These are phyloP conservation scores for Athene cunicularia DNA, from an alignment of 2,113 vertebrate genomes.

Conservation along the genomic window DNA sequence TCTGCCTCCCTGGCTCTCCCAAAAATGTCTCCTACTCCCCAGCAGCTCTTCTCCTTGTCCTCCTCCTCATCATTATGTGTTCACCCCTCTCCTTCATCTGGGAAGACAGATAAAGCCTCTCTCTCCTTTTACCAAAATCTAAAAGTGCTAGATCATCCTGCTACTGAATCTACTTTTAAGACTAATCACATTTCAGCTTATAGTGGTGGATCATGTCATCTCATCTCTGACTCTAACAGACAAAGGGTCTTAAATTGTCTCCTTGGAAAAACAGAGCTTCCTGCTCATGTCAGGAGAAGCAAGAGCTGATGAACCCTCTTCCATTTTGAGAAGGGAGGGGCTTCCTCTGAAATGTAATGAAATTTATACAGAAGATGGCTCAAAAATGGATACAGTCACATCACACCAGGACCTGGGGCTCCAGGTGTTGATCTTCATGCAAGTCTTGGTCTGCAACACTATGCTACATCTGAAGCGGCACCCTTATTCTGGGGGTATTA, in stretches of 20 bases:
- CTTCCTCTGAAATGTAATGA: neutral
- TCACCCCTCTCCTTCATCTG: neutral
- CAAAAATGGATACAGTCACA: neutral
- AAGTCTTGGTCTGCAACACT: neutral
- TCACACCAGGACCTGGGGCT: neutral
- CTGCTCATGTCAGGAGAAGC: neutral
- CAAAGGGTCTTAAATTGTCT: neutral
- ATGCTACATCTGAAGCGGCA: neutral
- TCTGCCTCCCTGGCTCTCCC: neutral
- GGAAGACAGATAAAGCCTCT: neutral
- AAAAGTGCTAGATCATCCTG: neutral
- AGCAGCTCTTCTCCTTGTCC: constrained; percentile 14
- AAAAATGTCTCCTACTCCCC: neutral
- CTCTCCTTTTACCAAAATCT: neutral
- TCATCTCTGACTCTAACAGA: neutral
- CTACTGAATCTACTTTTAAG: neutral
- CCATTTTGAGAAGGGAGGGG: neutral
- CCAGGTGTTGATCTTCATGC: neutral
- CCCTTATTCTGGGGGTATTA: neutral
- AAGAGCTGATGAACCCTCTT: neutral
- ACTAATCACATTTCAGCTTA: neutral
- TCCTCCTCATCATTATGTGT: neutral
- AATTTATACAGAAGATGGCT: neutral
- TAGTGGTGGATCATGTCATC: neutral
- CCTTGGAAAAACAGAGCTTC: neutral